A percentile compares a stretch with the other conserved stretches of the same genome.
These are phyloP conservation scores for Decapterus maruadsi DNA, from an alignment of 2,797 vertebrate species.

Conservation along the genomic window DNA sequence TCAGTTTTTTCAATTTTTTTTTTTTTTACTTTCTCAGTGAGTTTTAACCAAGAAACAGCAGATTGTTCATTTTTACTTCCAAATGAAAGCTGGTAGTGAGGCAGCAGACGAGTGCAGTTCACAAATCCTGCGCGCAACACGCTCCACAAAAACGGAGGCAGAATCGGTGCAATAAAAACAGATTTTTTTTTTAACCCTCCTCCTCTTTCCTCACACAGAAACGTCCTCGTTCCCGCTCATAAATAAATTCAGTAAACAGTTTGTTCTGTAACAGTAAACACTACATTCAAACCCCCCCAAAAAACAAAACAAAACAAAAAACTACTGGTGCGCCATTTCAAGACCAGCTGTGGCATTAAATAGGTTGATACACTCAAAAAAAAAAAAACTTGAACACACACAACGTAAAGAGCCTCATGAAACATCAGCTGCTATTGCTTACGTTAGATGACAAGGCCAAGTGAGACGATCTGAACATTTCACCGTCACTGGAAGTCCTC, in stretches of 20 bases:
- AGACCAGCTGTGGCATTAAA: constrained; percentile 68
- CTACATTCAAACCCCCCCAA: constrained; percentile 35
- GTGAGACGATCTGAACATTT: constrained; percentile 6
- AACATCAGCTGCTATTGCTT: constrained; percentile 44
- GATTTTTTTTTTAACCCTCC: background rate
- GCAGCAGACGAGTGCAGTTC: constrained; percentile 51
- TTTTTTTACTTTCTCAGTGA: constrained; percentile 9
- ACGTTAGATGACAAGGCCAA: constrained; percentile 38
- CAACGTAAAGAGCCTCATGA: constrained; percentile 21
- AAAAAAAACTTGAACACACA: constrained; percentile 23
- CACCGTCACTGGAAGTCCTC: constrained; percentile 3
- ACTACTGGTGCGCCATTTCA: constrained; percentile 36
- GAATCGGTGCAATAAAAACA: constrained; percentile 31
- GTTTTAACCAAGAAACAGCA: constrained; percentile 62
- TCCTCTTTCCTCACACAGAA: constrained; percentile 18
- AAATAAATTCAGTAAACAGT: constrained; percentile 75
- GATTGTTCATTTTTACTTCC: constrained; percentile 50
- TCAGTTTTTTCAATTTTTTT: background rate
- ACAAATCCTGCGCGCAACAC: constrained; percentile 48
- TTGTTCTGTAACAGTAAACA: constrained; percentile 72
- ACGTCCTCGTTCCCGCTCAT: constrained; percentile 42
- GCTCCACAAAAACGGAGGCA: constrained; percentile 62
- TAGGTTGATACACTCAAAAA: constrained; percentile 39
- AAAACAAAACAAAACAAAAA: constrained; percentile 9
- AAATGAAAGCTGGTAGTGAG: constrained; percentile 40